Base-by-base conservation (phyloP, 2,888 invertebrate genomes). In the Amphipoea oculea region DNA sequence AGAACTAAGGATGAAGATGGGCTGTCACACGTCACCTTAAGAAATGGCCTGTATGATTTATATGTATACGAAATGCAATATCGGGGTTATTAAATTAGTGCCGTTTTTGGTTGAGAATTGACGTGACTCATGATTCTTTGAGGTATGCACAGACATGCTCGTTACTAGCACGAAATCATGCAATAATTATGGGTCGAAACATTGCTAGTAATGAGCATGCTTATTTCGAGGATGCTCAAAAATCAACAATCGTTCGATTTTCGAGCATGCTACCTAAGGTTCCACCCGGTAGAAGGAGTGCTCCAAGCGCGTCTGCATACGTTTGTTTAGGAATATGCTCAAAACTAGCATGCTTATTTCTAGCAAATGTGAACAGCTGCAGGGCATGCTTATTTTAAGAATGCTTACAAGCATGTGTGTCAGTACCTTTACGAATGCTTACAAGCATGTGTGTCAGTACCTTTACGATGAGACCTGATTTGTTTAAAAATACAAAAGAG, bases 1-100 rank as follows among this genome's bases (percentile, higher is more conserved):
- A 85, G 73, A 73, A 83, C 83, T 80, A 60, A 88, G 85, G 85
- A 91, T 89, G 87, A 84, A 86, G 82, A 86, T 81, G 86, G 79
- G 71, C 73, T 85, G 87, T 83, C 89, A 83, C 81, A 77, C 83
- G 86, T 83, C 83, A 73, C 70, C 73, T 75, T 82, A 83, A 85
- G 80, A 87, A 85, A 85, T 86, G 76, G 73, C 78, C 65, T 40
- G 11, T n/a, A 76, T 81, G 82, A 82, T 87, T 87, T 87, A 87
- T 87, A 75, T 23, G 69, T 40, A 20, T 71, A 85, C 36, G 77
- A 79, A 85, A 80, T 83, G 74, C 77, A 83, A 76, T 83, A 83
- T 73, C 54, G 63, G 23, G 72, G 62, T 73, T 77, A 78, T 67
- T 80, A 69, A 70, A 77, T 83, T 80, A 79, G 67, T 62, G 11